Conservation (phyloP, 2,113 vertebrate species). For the Etheostoma cragini region DNA sequence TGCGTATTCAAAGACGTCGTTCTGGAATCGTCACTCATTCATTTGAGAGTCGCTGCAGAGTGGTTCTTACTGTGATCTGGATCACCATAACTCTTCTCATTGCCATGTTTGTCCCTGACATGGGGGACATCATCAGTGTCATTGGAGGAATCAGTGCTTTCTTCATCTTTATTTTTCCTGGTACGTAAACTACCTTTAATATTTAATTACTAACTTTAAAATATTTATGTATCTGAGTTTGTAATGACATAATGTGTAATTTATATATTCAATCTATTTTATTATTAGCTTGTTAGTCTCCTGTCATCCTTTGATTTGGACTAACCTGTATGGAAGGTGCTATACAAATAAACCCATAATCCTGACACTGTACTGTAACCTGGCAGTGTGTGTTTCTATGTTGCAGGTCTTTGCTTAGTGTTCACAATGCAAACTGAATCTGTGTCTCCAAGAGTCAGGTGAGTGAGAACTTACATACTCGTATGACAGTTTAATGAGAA, state of each 20-base stretch:
- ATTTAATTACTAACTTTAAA: background rate
- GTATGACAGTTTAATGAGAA: background rate
- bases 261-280: background rate
- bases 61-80: conserved; percentile 88
- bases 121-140: conserved; percentile 89
- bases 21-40: background rate
- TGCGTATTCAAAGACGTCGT: conserved; percentile 61
- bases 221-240: background rate
- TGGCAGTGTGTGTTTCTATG: conserved; percentile 34
- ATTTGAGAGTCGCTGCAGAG: conserved; percentile 78
- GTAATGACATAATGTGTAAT: background rate
- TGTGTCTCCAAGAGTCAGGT: conserved; percentile 84
- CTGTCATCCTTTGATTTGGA: background rate
- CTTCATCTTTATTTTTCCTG: conserved; percentile 98
- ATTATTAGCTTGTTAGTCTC: background rate
- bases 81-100: conserved; percentile 86
- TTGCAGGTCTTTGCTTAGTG: conserved; percentile 92
- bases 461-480: conserved; percentile 54
- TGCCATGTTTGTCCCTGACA: conserved; percentile 91
- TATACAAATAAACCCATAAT: background rate
- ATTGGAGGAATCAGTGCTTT: conserved; percentile 94
- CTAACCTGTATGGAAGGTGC: background rate
- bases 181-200: conserved; percentile 77
- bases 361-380: background rate
- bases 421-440: conserved; percentile 83